Percentiles rank a stretch among this genome's conserved stretches.
These are phyloP conservation scores for Merops nubicus DNA, from an alignment of 2,113 vertebrate genomes.

Conservation along the genomic window DNA sequence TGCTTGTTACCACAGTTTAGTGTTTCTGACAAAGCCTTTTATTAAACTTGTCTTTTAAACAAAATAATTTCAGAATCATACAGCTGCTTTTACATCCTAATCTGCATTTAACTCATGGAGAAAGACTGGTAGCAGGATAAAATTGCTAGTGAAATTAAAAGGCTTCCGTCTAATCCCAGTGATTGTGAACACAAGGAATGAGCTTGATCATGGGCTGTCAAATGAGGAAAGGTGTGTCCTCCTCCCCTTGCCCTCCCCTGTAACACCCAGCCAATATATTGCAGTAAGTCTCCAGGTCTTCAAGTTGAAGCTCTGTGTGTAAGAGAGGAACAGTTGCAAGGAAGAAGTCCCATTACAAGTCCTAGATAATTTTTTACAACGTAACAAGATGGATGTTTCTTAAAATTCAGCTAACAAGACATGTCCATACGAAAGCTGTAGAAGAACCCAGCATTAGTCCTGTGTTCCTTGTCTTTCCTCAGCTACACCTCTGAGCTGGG, in stretches of 20 bases:
- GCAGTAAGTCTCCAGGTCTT: not conserved
- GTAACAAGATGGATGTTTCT: not conserved
- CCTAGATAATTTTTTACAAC: not conserved
- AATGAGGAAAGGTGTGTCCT: not conserved
- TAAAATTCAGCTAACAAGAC: not conserved
- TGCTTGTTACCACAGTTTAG: not conserved
- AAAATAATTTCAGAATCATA: not conserved
- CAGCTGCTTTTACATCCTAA: not conserved
- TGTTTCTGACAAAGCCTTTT: not conserved
- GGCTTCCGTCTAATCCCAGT: not conserved
- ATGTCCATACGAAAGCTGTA: rapidly evolving
- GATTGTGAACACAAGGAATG: rapidly evolving
- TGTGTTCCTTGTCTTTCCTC: not conserved
- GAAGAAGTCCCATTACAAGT: not conserved
- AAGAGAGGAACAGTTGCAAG: not conserved
- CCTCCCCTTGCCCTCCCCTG: not conserved
- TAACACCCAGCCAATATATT: not conserved
- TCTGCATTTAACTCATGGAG: not conserved
- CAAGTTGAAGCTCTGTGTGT: not conserved
- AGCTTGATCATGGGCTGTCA: not conserved
- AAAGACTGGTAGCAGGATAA: not conserved
- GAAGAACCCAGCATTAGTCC: not conserved
- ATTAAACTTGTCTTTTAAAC: not conserved
- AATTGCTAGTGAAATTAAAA: not conserved
- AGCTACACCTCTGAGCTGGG: not conserved